Conservation (phyloP, 2,113 vertebrate genomes). For the Entosphenus tridentatus region DNA sequence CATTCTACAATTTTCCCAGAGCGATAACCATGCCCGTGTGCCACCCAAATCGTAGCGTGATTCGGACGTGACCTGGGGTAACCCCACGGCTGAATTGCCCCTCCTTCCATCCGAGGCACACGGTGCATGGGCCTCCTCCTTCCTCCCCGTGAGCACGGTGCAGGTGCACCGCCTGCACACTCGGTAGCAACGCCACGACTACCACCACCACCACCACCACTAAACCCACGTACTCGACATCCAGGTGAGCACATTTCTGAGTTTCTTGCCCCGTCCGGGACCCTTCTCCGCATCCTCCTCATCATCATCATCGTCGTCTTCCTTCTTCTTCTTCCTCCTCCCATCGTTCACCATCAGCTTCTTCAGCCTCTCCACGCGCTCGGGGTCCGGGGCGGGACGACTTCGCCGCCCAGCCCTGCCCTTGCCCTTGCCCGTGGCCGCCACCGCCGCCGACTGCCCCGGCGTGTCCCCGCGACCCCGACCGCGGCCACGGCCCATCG, state of each 20-base stretch:
- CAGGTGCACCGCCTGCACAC: background rate
- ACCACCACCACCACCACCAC: background rate
- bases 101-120: too few relatives aligned
- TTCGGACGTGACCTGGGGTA: too few relatives aligned
- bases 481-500: constrained; percentile 19
- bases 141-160: background rate
- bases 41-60: too few relatives aligned
- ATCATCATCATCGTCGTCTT: constrained; percentile 12
- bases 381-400: constrained; percentile 20
- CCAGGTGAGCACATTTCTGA: constrained; percentile 61
- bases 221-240: constrained; percentile 43
- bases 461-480: constrained; percentile 20
- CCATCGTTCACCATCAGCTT: constrained; percentile 38
- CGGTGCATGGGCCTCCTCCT: background rate
- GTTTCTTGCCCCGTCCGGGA: constrained; percentile 20
- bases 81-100: too few relatives aligned
- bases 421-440: constrained; percentile 2
- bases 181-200: background rate
- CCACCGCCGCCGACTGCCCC: background rate
- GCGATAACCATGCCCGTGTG: too few relatives aligned
- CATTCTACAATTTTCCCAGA: too few relatives aligned
- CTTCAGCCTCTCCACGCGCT: constrained; percentile 44
- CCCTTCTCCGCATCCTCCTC: constrained; percentile 13
- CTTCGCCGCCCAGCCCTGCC: constrained; percentile 16
- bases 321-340: constrained; percentile 19